These are phyloP conservation scores for Fulmarus glacialis DNA, from an alignment of 2,113 vertebrate genomes.

Conservation along the genomic window DNA sequence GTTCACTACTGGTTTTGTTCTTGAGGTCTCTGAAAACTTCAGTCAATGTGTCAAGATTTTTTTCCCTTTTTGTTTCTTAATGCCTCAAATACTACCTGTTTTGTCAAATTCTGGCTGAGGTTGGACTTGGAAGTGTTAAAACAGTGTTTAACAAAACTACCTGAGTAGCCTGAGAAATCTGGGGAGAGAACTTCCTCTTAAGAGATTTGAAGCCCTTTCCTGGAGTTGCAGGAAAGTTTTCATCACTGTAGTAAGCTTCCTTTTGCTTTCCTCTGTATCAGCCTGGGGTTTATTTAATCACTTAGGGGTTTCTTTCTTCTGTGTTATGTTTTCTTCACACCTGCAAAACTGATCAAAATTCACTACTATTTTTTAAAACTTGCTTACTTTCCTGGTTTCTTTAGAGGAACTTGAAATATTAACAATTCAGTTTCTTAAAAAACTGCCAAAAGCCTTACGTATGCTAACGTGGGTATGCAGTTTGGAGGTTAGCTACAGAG, in stretches of 20 bases:
- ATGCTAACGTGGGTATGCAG: background rate
- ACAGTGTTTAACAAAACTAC: background rate
- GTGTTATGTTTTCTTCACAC: background rate
- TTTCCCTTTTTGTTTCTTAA: background rate
- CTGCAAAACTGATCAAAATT: background rate
- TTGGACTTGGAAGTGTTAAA: background rate
- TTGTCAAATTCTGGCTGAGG: background rate
- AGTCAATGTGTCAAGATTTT: background rate
- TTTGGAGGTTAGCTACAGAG: background rate
- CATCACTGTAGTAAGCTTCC: background rate
- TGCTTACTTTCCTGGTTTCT: background rate
- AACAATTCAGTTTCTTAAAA: background rate
- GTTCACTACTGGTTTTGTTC: background rate
- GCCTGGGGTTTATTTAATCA: background rate
- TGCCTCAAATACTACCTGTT: background rate
- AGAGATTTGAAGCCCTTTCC: conserved; percentile 11
- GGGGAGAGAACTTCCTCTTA: background rate
- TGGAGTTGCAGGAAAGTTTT: conserved; percentile 10
- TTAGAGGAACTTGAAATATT: background rate
- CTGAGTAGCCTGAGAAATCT: background rate
- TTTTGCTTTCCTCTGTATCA: background rate
- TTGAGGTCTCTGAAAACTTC: background rate
- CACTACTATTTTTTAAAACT: background rate
- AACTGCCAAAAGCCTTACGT: background rate
- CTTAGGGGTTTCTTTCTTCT: background rate